phyloP scores from a whole-genome alignment of 1,140 invertebrate genomes.

The Chironomus striatipennis region DNA sequence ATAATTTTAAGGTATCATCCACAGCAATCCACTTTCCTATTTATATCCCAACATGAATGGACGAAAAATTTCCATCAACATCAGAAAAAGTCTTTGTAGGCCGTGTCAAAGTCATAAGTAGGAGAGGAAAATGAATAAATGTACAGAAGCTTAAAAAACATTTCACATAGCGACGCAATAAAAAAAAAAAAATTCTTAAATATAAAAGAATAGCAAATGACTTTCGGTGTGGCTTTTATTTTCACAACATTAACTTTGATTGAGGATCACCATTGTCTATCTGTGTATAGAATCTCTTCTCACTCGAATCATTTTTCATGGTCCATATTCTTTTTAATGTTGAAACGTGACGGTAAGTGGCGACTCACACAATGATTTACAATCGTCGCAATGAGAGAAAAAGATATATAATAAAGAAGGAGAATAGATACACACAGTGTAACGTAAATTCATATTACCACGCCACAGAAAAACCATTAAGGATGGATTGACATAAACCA shows the following conservation, averaged over 20 bases:
- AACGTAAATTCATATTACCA: not conserved
- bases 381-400: not conserved
- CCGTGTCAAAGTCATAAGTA: too few species aligned
- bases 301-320: conserved; percentile 14
- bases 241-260: conserved; percentile 18
- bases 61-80: too few species aligned
- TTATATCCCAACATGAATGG: too few species aligned
- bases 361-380: conserved; percentile 17
- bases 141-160: not conserved
- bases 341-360: conserved; percentile 17
- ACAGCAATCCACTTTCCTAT: not conserved
- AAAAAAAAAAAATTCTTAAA: not conserved
- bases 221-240: conserved; percentile 16
- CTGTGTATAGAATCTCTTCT: not conserved
- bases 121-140: too few species aligned
- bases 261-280: not conserved
- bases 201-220: not conserved
- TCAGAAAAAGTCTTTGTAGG: too few species aligned
- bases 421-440: not conserved
- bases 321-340: conserved; percentile 17
- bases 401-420: not conserved
- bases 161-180: not conserved
- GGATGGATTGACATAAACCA: not conserved
- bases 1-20: not conserved
- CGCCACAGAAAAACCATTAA: conserved; percentile 7